Conservation (phyloP, 2,797 vertebrate species). For the Gymnothorax javanicus region DNA sequence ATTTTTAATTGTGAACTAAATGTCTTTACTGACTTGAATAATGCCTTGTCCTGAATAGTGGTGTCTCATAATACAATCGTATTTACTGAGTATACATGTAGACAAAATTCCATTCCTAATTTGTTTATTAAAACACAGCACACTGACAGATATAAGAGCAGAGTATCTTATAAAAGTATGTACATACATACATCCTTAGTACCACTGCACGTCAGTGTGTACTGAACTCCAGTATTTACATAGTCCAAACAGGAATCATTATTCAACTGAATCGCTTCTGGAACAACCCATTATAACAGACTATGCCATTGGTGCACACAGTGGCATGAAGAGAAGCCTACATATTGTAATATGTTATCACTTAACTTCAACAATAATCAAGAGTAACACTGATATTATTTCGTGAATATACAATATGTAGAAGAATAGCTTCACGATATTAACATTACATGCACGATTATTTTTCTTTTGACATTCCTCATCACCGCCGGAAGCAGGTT, state of each 20-base stretch:
- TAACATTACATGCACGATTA: conserved; percentile 81
- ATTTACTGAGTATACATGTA: conserved; percentile 20
- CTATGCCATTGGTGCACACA: conserved; percentile 72
- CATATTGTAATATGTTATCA: conserved; percentile 81
- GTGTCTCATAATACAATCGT: conserved; percentile 17
- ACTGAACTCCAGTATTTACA: conserved; percentile 54
- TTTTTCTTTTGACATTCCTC: conserved; percentile 68
- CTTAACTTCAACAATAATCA: conserved; percentile 83
- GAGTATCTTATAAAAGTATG: conserved; percentile 73
- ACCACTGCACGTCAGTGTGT: conserved; percentile 54
- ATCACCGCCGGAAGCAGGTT: conserved; percentile 68
- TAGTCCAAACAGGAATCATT: conserved; percentile 46
- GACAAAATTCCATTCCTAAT: conserved; percentile 48
- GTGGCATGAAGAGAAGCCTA: conserved; percentile 73
- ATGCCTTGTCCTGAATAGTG: conserved; percentile 25
- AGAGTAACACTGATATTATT: conserved; percentile 84
- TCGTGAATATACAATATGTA: conserved; percentile 83
- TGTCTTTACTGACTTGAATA: conserved; percentile 22
- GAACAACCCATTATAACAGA: conserved; percentile 65
- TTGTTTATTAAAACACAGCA: conserved; percentile 77
- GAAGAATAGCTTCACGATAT: conserved; percentile 77
- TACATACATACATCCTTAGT: conserved; percentile 69
- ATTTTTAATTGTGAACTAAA: conserved; percentile 23
- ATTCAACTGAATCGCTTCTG: conserved; percentile 66
- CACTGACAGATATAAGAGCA: conserved; percentile 68